Evolutionary conservation across 2,113 vertebrate genomes (phyloP), one percentile per base, ranked within the genome.

Genomic region (Lutjanus erythropterus): DNA sequence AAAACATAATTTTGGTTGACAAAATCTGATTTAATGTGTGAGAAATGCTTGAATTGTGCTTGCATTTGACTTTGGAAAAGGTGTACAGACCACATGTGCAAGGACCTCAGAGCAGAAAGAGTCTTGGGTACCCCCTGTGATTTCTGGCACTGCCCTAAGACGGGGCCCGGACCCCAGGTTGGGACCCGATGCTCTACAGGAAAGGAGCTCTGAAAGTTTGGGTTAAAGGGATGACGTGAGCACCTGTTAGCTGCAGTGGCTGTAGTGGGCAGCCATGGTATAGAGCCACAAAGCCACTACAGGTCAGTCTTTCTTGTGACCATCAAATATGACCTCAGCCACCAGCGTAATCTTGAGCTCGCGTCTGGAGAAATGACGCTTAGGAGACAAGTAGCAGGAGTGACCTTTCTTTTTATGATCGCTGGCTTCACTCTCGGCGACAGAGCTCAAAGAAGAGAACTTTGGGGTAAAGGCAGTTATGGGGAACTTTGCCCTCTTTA

Each of bases 291-390:
- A 41, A 68, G 16, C 21, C 27, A 27, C 50, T 16, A 19, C 56
- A 41, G 33, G 42, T 67, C 42, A 44, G 3, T 65, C 21, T 50
- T 29, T 61, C 46, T 69, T 64, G 9, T 70, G 39, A 39, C 79
- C 68, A 29, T 62, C 39, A 33, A 55, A 62, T 16, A 39, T 19
- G 64, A 71, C 56, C 70, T 59, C 31, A 56, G 29, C n/a, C 53
- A 10, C 29, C 50, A 66, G 46, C 16, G 25, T 31, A 23, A 42
- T 9, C 23, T 66, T 61, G 16, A 66, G 31, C 27, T 25, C 33
- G 29, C 27, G 64, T 37, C 52, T 41, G 52, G 29, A 71, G 59
- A 83, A 83, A 25, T 58, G 33, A 58, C 14, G 16, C 14, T 9
- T 10, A 46, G 47, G 69, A 74, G 42, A 62, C 39, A 39, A 71